Conservation (phyloP, 2,888 invertebrate species). For the Anagyrus pseudococci region DNA sequence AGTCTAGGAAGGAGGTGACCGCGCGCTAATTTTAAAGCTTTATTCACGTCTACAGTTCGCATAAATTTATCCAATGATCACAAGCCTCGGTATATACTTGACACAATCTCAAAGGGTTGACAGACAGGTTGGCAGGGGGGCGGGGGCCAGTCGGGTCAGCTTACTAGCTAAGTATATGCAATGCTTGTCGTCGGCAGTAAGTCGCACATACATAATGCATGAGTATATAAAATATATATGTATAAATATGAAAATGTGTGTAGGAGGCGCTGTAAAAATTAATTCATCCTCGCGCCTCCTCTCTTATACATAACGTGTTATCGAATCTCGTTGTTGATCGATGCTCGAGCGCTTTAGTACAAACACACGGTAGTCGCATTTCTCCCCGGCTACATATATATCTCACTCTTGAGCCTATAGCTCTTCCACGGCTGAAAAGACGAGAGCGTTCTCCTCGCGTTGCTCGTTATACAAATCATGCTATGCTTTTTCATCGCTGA, state of each 20-base stretch:
- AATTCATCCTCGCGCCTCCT: constrained; percentile 12
- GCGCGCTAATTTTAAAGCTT: no score
- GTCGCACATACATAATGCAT: constrained; percentile 24
- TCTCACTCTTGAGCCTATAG: no score
- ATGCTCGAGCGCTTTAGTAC: not conserved
- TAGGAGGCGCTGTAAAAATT: no score
- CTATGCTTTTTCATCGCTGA: not conserved
- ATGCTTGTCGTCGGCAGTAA: constrained; percentile 18
- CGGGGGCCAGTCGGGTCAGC: no score
- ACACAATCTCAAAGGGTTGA: no score
- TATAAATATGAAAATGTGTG: constrained; percentile 25
- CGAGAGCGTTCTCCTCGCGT: no score
- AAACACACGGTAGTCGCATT: not conserved
- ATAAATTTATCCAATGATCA: constrained; percentile 13
- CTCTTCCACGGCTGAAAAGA: no score
- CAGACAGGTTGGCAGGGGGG: no score
- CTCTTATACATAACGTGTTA: constrained; percentile 9
- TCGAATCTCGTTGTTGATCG: constrained; percentile 22
- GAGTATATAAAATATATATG: constrained; percentile 31
- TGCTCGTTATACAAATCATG: no score
- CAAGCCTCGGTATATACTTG: constrained; percentile 5
- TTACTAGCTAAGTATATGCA: no score
- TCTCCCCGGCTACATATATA: no score
- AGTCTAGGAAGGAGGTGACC: no score
- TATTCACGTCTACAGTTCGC: not conserved